A percentile compares a stretch with the other conserved stretches of the same genome.
Evolutionary conservation across 2,113 vertebrate genomes (phyloP).

Genomic region (Ctenomys sociabilis): DNA sequence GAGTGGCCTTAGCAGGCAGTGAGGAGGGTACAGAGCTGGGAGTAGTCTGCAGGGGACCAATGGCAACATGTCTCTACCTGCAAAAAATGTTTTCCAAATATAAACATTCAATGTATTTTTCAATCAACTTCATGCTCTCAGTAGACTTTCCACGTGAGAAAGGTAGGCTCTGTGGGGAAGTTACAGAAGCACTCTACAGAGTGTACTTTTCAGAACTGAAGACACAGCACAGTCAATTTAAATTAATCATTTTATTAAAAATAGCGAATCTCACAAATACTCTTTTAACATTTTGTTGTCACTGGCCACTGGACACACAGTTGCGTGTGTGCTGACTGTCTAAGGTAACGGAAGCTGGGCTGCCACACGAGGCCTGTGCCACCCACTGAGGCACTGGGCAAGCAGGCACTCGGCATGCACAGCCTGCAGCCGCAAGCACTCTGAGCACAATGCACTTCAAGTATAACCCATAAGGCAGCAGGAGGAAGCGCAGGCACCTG

Average conservation of each 20-base stretch:
- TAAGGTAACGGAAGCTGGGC: constrained; percentile 74
- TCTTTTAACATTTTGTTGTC: constrained; percentile 71
- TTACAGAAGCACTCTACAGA: not conserved
- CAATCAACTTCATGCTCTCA: not conserved
- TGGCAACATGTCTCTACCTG: not conserved
- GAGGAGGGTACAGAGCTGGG: not conserved
- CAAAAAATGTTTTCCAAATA: not conserved
- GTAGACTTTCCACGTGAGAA: not conserved
- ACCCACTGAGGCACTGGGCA: not conserved
- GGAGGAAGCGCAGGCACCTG: constrained; percentile 75
- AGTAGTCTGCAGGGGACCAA: not conserved
- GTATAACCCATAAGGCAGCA: constrained; percentile 85
- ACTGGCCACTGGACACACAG: constrained; percentile 69
- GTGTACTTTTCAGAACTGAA: constrained; percentile 20
- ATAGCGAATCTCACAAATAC: constrained; percentile 83
- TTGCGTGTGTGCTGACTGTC: constrained; percentile 77
- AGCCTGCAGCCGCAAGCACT: constrained; percentile 51
- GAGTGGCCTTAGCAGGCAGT: not conserved
- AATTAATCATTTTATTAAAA: constrained; percentile 84
- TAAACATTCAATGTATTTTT: not conserved
- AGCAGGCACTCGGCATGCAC: not conserved
- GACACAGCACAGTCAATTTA: constrained; percentile 50
- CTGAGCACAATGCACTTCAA: constrained; percentile 67
- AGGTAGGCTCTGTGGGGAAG: not conserved
- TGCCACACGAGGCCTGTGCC: constrained; percentile 38